Evolutionary conservation across 2,888 invertebrate genomes (phyloP), one percentile per base, ranked within the genome.

Genomic region (Bibio marci): DNA sequence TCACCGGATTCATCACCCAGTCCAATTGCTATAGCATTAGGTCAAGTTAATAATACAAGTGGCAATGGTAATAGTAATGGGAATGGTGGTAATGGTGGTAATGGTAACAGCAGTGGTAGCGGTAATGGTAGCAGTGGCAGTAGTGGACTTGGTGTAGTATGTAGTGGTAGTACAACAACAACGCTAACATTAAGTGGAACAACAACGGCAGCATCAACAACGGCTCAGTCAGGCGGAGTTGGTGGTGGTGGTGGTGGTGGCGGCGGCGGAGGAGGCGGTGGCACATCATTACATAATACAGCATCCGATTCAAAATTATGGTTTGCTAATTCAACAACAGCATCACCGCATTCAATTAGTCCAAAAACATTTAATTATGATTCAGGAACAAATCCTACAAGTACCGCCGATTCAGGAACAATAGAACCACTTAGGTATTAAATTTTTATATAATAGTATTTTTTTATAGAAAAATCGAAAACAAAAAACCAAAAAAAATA

Each of bases 1-100:
- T 86, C 86, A 42, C 88, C 88, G 40, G 88, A 88, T 64, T 86
- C 86, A 45, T 86, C 86, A 47, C 87, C 87, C 43, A 83, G 83
- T 52, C 87, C 88, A 35, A 82, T 83, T 48, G 72, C 85, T 39
- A 76, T 78, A 43, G 78, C 76, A 42, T 66, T 76, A 47, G 76
- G 77, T 30, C 73, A 73, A 55, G 65, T 65, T 27, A 60, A 58
- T 50, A 25, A 15, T 14, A 15, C 37, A 22, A 53, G 57, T 56
- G 56, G 62, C 54, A 47, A 55, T 39, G 52, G 56, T 46, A 56
- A 58, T 44, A 52, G 58, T 49, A 48, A 56, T 43, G 54, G 55
- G 48, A 60, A 60, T 45, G 61, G 62, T 37, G 54, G 52, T 39
- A 54, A 48, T 37, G 52, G 54, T 30, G 53, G 56, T 59, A 52